phyloP scores from a whole-genome alignment of 2,797 vertebrate genomes.

The Protosalanx chinensis region DNA sequence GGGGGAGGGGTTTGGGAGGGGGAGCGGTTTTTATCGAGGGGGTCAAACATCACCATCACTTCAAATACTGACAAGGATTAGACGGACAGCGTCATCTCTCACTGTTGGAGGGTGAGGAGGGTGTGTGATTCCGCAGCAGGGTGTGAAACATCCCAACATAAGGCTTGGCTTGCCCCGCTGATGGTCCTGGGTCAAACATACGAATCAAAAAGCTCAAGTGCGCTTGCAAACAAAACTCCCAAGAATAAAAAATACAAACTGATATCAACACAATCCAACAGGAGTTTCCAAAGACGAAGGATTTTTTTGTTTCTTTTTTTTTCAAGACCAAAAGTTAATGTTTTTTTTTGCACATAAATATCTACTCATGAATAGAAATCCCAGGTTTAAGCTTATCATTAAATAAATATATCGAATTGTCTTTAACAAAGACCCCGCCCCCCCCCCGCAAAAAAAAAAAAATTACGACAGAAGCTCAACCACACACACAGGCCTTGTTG shows the following conservation, averaged over 20 bases:
- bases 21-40: slow-evolving; percentile 40
- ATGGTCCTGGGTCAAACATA: slow-evolving; percentile 59
- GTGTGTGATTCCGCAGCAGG: slow-evolving; percentile 61
- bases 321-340: slow-evolving; percentile 55
- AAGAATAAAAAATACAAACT: slow-evolving; percentile 39
- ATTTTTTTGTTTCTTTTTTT: slow-evolving; percentile 32
- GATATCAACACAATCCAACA: slow-evolving; percentile 55
- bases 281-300: slow-evolving; percentile 54
- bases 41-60: slow-evolving; percentile 57
- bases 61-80: slow-evolving; percentile 59
- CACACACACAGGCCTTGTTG: slow-evolving; percentile 57
- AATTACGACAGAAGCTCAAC: slow-evolving; percentile 70
- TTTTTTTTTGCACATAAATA: slow-evolving; percentile 71
- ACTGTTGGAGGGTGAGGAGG: slow-evolving; percentile 31
- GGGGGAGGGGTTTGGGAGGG: slow-evolving; percentile 14
- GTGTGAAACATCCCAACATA: slow-evolving; percentile 60
- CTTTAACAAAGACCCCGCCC: slow-evolving; percentile 59
- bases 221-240: slow-evolving; percentile 56
- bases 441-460: too few relatives aligned
- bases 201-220: slow-evolving; percentile 57
- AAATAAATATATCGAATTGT: slow-evolving; percentile 56
- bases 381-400: slow-evolving; percentile 69
- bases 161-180: slow-evolving; percentile 65
- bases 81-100: slow-evolving; percentile 60
- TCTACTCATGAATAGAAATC: slow-evolving; percentile 69